Evolutionary conservation across 2,113 vertebrate species (phyloP).

Genomic region (Capreolus pygargus): DNA sequence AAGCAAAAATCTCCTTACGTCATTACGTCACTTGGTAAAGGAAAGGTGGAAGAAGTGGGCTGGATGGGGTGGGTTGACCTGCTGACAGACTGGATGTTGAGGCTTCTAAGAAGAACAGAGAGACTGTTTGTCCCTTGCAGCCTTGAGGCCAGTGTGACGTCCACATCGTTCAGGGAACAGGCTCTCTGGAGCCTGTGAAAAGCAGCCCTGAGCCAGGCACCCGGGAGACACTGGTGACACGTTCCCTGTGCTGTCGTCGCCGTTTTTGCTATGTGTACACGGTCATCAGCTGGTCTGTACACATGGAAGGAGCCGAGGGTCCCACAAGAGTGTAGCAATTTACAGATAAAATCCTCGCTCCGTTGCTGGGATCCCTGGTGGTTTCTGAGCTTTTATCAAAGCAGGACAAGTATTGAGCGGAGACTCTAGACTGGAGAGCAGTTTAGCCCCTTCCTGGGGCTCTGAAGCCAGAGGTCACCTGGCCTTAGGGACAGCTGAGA

Average conservation of each 20-base stretch:
- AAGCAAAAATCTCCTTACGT: slow-evolving; percentile 69
- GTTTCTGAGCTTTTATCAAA: background rate
- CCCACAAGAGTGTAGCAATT: accelerated
- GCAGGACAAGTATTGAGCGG: accelerated
- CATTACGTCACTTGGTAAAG: slow-evolving; percentile 20
- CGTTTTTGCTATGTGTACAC: accelerated
- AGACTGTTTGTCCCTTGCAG: background rate
- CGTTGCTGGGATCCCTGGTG: background rate
- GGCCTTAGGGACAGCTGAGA: background rate
- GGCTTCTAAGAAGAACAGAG: background rate
- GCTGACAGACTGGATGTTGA: background rate
- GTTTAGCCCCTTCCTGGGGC: background rate
- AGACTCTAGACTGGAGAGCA: no score
- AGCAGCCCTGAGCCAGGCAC: accelerated
- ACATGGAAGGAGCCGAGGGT: accelerated
- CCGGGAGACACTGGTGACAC: accelerated
- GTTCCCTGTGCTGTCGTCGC: accelerated
- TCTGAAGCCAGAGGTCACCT: background rate
- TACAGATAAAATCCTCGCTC: accelerated
- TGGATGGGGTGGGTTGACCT: background rate
- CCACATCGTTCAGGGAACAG: accelerated
- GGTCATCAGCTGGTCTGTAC: background rate
- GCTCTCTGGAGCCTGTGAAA: background rate
- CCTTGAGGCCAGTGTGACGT: accelerated
- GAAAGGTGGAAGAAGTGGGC: background rate